Conservation (phyloP, 2,797 vertebrate genomes). For the Bothrops alternatus region DNA sequence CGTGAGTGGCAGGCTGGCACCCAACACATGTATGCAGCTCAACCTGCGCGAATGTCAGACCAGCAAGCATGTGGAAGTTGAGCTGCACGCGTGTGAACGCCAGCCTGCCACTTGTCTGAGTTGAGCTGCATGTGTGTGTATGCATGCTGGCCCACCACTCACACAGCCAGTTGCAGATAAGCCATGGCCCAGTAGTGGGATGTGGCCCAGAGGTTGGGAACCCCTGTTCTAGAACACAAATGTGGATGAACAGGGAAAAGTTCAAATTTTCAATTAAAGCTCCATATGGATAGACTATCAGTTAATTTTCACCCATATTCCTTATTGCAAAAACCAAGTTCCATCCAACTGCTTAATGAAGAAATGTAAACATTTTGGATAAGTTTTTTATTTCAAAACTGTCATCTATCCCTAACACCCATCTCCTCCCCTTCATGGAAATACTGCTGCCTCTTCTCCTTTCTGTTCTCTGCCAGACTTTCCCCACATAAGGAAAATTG, state of each 20-base stretch:
- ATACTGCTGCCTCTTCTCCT: neutral
- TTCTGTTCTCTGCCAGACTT: neutral
- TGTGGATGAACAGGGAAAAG: neutral
- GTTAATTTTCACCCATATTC: neutral
- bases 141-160: accelerated
- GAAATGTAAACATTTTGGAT: neutral
- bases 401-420: neutral
- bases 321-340: neutral
- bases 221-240: neutral
- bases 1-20: neutral
- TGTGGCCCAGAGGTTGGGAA: neutral
- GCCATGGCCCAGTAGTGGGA: neutral
- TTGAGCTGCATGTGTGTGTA: neutral
- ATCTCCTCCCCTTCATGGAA: neutral
- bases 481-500: neutral
- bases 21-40: neutral
- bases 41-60: neutral
- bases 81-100: neutral
- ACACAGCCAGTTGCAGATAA: neutral
- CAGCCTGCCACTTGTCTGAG: neutral
- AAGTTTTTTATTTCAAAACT: neutral
- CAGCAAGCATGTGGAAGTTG: neutral
- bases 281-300: neutral
- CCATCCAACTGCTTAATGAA: neutral
- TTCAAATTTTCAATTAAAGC: neutral